Evolutionary conservation across 2,113 vertebrate species (phyloP).

Genomic region (Bathybates hornii): DNA sequence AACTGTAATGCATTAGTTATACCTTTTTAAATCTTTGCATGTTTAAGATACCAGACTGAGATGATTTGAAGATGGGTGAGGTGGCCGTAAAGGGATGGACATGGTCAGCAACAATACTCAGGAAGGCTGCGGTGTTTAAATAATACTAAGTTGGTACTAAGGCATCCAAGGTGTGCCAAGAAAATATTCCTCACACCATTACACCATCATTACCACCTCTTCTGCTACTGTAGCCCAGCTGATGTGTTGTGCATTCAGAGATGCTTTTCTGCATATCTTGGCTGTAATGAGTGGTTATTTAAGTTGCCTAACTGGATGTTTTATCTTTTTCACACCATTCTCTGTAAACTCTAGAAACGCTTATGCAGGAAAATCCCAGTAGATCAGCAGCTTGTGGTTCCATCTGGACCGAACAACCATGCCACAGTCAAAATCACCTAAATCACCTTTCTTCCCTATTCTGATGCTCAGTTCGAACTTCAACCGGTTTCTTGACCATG

Average conservation of each 20-base stretch:
- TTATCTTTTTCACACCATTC: background rate
- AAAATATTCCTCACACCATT: background rate
- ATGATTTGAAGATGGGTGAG: background rate
- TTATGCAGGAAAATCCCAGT: background rate
- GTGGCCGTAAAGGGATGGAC: background rate
- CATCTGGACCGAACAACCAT: background rate
- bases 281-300: background rate
- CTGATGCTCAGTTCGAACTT: background rate
- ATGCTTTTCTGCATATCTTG: background rate
- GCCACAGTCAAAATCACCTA: background rate
- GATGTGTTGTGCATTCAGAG: background rate
- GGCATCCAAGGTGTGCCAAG: background rate
- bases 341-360: background rate
- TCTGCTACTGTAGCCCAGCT: background rate
- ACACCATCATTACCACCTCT: background rate
- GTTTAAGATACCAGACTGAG: background rate
- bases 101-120: background rate
- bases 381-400: background rate
- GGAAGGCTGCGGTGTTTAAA: background rate
- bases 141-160: background rate
- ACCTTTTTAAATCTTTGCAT: background rate
- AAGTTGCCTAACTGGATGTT: background rate
- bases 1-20: background rate
- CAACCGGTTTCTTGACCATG: background rate
- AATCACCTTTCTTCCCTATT: background rate